A percentile compares a stretch with the other conserved stretches of the same genome.
These are phyloP conservation scores for Sminthopsis crassicaudata DNA, from an alignment of 2,113 vertebrate genomes.

Conservation along the genomic window DNA sequence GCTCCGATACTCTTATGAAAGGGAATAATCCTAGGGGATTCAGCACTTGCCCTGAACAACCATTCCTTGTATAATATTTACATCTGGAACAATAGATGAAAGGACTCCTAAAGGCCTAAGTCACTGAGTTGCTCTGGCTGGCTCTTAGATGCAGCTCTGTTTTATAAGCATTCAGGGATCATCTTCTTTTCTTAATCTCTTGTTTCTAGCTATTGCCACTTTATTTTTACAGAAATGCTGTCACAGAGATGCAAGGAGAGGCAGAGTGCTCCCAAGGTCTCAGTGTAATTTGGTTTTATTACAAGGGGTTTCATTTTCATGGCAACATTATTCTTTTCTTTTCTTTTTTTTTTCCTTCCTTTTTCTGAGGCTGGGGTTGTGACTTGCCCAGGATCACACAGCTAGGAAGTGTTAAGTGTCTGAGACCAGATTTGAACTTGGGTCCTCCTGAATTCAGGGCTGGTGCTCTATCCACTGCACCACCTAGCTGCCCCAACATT, in stretches of 20 bases:
- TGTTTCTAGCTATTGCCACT: neutral
- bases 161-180: neutral
- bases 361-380: too few relatives aligned
- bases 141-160: neutral
- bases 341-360: too few relatives aligned
- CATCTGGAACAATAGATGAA: neutral
- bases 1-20: neutral
- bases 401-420: too few relatives aligned
- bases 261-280: conserved; percentile 35
- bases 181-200: neutral
- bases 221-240: neutral
- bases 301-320: conserved; percentile 72
- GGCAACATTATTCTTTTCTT: conserved; percentile 75
- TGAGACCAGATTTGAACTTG: too few relatives aligned
- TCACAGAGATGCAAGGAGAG: conserved; percentile 6
- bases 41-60: neutral
- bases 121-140: neutral
- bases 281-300: conserved; percentile 60
- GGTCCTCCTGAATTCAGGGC: too few relatives aligned
- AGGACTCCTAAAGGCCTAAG: neutral
- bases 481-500: too few relatives aligned
- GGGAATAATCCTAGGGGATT: neutral
- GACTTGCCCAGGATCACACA: too few relatives aligned
- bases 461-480: too few relatives aligned
- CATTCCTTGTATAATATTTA: neutral